These are phyloP conservation scores for Todiramphus chloris DNA, from an alignment of 2,113 vertebrate genomes.

Conservation along the genomic window DNA sequence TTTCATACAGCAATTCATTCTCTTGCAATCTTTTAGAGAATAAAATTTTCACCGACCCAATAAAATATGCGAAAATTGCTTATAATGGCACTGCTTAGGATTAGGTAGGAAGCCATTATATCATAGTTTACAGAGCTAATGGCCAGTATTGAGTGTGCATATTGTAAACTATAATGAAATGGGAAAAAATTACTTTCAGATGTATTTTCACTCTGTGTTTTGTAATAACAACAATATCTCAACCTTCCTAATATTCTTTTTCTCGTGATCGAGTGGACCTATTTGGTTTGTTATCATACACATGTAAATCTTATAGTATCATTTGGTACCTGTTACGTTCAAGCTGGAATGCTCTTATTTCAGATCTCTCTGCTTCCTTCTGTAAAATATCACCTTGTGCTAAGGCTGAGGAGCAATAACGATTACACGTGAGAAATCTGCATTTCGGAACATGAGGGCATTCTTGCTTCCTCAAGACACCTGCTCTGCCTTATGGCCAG, in stretches of 20 bases:
- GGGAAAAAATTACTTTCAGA: slow-evolving; percentile 57
- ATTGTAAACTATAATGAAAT: slow-evolving; percentile 66
- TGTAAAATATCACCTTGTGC: neutral
- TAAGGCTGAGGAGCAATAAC: neutral
- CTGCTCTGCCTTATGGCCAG: slow-evolving; percentile 1
- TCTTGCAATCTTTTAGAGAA: slow-evolving; percentile 10
- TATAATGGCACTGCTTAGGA: slow-evolving; percentile 23
- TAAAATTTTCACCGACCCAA: slow-evolving; percentile 30
- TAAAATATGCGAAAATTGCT: slow-evolving; percentile 62
- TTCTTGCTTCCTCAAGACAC: slow-evolving; percentile 19
- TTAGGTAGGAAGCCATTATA: slow-evolving; percentile 58
- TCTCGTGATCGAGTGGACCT: slow-evolving; percentile 42
- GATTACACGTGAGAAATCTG: neutral
- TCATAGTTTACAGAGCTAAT: slow-evolving; percentile 50
- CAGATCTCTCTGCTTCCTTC: slow-evolving; percentile 3
- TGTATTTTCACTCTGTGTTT: slow-evolving; percentile 48
- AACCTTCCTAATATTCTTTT: slow-evolving; percentile 33
- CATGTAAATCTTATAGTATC: slow-evolving; percentile 50
- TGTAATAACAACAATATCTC: slow-evolving; percentile 45
- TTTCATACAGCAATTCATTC: slow-evolving; percentile 38
- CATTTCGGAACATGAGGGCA: neutral
- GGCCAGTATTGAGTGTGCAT: slow-evolving; percentile 42
- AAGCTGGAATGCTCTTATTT: slow-evolving; percentile 51
- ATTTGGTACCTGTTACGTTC: slow-evolving; percentile 41
- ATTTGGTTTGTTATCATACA: slow-evolving; percentile 32